A percentile compares a stretch with the other conserved stretches of the same genome.
phyloP scores from a whole-genome alignment of 2,113 vertebrate genomes.

The chimpanzee (Pan troglodytes) region NHGRI_mPanTro3-v2.1_pri NC_086015.1:183076501-183077000 shows the following conservation, averaged over 20 bases:
- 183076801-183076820: not conserved
- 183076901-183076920: not conserved
- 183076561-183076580: slow-evolving; percentile 32
- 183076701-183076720: not conserved
- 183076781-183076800: not conserved
- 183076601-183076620: not conserved
- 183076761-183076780: slow-evolving; percentile 7
- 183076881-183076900: not conserved
- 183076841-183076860: not conserved
- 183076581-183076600: not conserved
- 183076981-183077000: slow-evolving; percentile 17
- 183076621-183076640: slow-evolving; percentile 30
- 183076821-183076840: not conserved
- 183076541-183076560: not conserved
- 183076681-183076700: slow-evolving; percentile 34
- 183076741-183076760: not conserved
- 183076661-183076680: slow-evolving; percentile 18
- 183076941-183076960: not conserved
- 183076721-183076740: slow-evolving; percentile 35
- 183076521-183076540: not conserved
- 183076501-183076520: slow-evolving; percentile 28
- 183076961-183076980: slow-evolving; percentile 29
- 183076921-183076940: not conserved
- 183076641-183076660: not conserved
- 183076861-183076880: not conserved